Evolutionary conservation across 30 jellyfish, hydroid and myxozoan genomes (phyloP).

Genomic region (Sanderia malayensis): DNA sequence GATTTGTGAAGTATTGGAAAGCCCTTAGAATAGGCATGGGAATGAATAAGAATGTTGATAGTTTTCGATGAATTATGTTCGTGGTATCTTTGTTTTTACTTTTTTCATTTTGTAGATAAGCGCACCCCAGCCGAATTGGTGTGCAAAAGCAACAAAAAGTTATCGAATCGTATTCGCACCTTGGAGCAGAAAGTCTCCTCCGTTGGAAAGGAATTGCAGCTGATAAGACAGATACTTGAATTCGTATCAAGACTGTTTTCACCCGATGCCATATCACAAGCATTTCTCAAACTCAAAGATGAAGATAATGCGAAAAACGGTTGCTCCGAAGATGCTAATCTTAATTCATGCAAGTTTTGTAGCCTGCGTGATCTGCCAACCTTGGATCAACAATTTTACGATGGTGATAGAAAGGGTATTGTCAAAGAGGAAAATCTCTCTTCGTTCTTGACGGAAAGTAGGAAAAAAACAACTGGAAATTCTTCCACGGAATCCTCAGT

Average conservation of each 20-base stretch:
- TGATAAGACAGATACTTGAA: slow-evolving; percentile 36
- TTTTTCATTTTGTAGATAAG: too few species aligned
- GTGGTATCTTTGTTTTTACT: too few species aligned
- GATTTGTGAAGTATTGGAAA: too few species aligned
- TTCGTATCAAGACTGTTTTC: slow-evolving; percentile 25
- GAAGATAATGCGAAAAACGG: background rate
- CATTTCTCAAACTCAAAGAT: background rate
- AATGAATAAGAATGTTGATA: too few species aligned
- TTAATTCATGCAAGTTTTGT: background rate
- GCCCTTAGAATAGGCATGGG: too few species aligned
- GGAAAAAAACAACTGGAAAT: background rate
- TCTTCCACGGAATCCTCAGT: background rate
- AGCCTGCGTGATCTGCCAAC: background rate
- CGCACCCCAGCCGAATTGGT: too few species aligned
- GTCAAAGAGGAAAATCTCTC: background rate
- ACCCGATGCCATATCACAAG: background rate
- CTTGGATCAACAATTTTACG: background rate
- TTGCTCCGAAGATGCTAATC: background rate
- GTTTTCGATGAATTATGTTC: too few species aligned
- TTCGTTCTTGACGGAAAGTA: background rate
- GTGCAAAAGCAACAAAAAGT: background rate
- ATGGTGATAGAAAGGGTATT: background rate
- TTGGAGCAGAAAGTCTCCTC: slow-evolving; percentile 42
- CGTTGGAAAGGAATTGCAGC: slow-evolving; percentile 43
- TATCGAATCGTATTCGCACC: slow-evolving; percentile 17